Base-by-base conservation (phyloP, 2,113 vertebrate species). In the Pelmatolapia mariae region DNA sequence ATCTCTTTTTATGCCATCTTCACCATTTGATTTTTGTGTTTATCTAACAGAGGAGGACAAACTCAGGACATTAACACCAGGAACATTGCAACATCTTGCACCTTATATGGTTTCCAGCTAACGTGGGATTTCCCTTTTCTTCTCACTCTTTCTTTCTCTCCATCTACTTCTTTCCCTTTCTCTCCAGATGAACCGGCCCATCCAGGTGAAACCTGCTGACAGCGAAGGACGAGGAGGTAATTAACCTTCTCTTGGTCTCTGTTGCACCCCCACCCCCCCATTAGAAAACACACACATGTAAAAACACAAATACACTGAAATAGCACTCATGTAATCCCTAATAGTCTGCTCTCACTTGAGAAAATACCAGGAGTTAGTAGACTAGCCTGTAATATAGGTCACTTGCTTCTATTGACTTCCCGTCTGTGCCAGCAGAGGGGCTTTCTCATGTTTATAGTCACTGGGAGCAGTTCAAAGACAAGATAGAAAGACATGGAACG, bases 201-300 rank as follows among this genome's bases (percentile, higher is more conserved):
- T 99, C 97, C 98, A 99, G 96, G 98, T 99, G 97, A 99, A 99
- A 93, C 98, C 98, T 29, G 98, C 98, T 36, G 98, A 99, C 97
- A 99, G 98, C 82, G 98, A 99, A 97, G 98, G 98, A 96, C 97
- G 98, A 96, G 98, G 98, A 99, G 98, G 98, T 99, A 98, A 97
- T 96, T 97, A 88, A 96, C 95, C 89, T 93, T 96, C 92, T 95
- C 85, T 88, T 86, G 84, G 82, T 93, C 89, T 93, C 92, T 45
- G 56, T 80, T 89, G 89, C 85, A 89, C 89, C 84, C 80, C 19
- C 87, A 80, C 89, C 84, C 80, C 52, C 86, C 85, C 73, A 54
- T 82, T 84, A 79, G 88, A 91, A 89, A 79, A 84, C 63, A 87
- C 84, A 66, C 80, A 83, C 83, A 59, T 84, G 36, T 91, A 92